Evolutionary conservation across 2,113 vertebrate genomes (phyloP).

Genomic region (zebrafish (Danio rerio)): DNA sequence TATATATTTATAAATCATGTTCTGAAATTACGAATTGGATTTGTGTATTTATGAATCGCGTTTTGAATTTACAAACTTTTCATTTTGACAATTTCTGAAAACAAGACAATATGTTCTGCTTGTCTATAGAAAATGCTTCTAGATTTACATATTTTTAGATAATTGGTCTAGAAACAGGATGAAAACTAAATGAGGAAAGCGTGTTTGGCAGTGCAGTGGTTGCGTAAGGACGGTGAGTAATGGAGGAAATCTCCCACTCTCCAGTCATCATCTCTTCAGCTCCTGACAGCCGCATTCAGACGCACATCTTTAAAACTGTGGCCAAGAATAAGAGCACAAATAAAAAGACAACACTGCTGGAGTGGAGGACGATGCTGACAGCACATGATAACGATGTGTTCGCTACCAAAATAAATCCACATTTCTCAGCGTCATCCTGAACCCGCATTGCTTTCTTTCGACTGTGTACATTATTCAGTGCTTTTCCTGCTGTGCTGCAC

Average conservation of each 20-base stretch:
- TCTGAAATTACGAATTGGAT: no score
- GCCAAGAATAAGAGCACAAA: conserved; percentile 2
- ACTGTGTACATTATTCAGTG: background rate
- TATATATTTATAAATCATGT: no score
- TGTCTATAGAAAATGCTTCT: no score
- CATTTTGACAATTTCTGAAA: no score
- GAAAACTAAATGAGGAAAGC: no score
- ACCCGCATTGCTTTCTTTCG: background rate
- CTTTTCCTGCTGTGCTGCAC: background rate
- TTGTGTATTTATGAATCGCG: no score
- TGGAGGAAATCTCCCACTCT: background rate
- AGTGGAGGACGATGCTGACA: conserved; percentile 5
- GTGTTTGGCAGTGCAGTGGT: background rate
- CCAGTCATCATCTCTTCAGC: background rate
- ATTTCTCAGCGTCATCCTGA: background rate
- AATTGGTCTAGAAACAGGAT: no score
- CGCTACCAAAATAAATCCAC: background rate
- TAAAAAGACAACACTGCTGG: background rate
- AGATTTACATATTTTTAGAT: no score
- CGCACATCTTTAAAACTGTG: background rate
- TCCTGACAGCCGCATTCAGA: background rate
- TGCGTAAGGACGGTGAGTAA: background rate
- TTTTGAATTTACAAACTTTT: no score
- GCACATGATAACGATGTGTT: background rate
- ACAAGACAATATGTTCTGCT: no score